Evolutionary conservation across 1,140 invertebrate genomes (phyloP).

Genomic region (Coelopa frigida): DNA sequence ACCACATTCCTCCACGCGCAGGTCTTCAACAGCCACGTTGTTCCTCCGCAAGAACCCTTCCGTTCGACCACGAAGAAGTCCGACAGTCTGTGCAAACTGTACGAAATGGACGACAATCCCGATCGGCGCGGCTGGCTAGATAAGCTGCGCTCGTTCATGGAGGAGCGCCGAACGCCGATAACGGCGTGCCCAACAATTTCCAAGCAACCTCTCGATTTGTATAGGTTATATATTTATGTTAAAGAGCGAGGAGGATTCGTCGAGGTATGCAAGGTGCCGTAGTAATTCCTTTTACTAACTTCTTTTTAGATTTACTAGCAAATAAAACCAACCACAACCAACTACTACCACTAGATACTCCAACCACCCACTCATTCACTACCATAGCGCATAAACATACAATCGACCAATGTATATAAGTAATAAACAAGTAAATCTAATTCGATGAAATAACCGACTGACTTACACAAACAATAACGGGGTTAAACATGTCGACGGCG

Average conservation of each 20-base stretch:
- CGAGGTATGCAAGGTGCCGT: slow-evolving; percentile 81
- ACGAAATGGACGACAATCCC: slow-evolving; percentile 94
- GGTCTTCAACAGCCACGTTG: slow-evolving; percentile 88
- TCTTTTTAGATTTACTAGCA: slow-evolving; percentile 46
- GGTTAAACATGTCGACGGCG: too few relatives aligned
- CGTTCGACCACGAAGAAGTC: slow-evolving; percentile 66
- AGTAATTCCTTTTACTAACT: slow-evolving; percentile 48
- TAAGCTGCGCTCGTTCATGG: slow-evolving; percentile 87
- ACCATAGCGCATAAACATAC: too few relatives aligned
- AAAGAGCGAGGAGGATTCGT: slow-evolving; percentile 95
- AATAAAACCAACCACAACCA: slow-evolving; percentile 16
- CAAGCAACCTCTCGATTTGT: slow-evolving; percentile 96
- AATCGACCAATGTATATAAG: too few relatives aligned
- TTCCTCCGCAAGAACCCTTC: slow-evolving; percentile 74
- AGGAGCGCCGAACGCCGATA: slow-evolving; percentile 85
- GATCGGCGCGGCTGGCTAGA: slow-evolving; percentile 87
- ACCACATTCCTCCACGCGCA: slow-evolving; percentile 44
- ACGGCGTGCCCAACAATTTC: slow-evolving; percentile 93
- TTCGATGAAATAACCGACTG: too few relatives aligned
- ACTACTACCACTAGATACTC: slow-evolving; percentile 7
- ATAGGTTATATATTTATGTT: slow-evolving; percentile 88
- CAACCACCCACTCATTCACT: neutral
- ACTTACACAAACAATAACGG: too few relatives aligned
- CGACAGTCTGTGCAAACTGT: slow-evolving; percentile 85
- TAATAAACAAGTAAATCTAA: too few relatives aligned